Percentiles rank a stretch among this genome's conserved stretches.
Conservation (phyloP, 2,113 vertebrate genomes). For the Poeciliopsis prolifica region DNA sequence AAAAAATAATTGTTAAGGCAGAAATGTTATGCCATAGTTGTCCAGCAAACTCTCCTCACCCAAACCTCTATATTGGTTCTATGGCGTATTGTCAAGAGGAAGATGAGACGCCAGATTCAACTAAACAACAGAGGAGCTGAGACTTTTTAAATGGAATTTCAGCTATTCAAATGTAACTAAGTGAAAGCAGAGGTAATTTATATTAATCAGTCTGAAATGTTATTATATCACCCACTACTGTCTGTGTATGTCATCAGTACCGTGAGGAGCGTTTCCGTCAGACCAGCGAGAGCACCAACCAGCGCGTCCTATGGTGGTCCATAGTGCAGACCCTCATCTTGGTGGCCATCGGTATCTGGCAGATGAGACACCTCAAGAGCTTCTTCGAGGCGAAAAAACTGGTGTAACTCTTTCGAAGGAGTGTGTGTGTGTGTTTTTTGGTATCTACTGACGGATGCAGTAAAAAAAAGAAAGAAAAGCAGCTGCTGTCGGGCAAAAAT, state of each 20-base stretch:
- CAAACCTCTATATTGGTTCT: background rate
- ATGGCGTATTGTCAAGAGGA: too few species aligned
- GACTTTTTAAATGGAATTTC: too few species aligned
- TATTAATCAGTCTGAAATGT: background rate
- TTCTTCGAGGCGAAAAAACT: conserved; percentile 96
- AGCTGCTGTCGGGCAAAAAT: conserved; percentile 3
- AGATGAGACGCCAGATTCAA: too few species aligned
- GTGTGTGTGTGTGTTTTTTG: conserved; percentile 4
- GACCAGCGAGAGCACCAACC: conserved; percentile 93
- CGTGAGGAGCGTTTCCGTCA: conserved; percentile 91
- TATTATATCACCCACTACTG: background rate
- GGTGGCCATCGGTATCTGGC: conserved; percentile 91
- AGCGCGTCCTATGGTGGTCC: conserved; percentile 93
- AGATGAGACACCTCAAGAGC: conserved; percentile 93
- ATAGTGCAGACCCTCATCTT: conserved; percentile 93
- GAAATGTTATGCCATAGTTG: too few species aligned
- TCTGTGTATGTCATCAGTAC: conserved; percentile 75
- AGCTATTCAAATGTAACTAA: background rate
- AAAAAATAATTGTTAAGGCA: too few species aligned
- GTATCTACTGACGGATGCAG: conserved; percentile 60
- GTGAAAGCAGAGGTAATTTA: background rate
- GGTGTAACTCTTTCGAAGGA: conserved; percentile 74
- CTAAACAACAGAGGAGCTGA: background rate
- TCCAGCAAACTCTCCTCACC: background rate
- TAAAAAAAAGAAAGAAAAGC: conserved; percentile 28